These are phyloP conservation scores for Geotrypetes seraphini DNA, from an alignment of 2,797 vertebrate genomes.

Conservation along the genomic window DNA sequence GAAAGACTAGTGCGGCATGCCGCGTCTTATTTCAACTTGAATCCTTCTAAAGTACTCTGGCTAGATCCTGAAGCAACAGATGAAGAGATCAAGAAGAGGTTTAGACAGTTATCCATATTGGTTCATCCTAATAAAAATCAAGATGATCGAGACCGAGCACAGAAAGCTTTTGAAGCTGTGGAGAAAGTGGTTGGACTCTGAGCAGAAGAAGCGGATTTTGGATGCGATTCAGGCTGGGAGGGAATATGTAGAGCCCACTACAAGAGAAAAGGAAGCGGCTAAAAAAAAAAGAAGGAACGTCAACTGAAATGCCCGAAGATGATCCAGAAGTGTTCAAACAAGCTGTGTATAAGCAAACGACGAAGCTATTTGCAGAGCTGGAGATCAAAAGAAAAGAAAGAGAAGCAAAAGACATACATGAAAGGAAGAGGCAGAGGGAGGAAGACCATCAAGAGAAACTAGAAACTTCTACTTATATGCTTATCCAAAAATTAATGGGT, in stretches of 20 bases:
- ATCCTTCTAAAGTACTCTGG: constrained; percentile 95
- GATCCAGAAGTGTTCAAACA: constrained; percentile 90
- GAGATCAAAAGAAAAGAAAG: no score
- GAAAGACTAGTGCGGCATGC: constrained; percentile 88
- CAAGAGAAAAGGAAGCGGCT: constrained; percentile 92
- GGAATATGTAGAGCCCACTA: constrained; percentile 88
- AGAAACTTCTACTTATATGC: no score
- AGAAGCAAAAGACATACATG: no score
- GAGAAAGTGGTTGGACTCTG: constrained; percentile 88
- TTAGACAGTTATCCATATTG: constrained; percentile 93
- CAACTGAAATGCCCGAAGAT: constrained; percentile 76
- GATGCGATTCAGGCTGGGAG: constrained; percentile 92
- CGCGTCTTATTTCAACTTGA: constrained; percentile 91
- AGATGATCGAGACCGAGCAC: constrained; percentile 79
- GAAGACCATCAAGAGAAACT: no score
- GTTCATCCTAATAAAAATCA: constrained; percentile 98
- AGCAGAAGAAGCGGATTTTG: constrained; percentile 91
- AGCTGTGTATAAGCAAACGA: constrained; percentile 96
- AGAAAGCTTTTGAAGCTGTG: constrained; percentile 89
- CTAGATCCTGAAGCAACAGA: constrained; percentile 94
- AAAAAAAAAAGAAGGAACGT: constrained; percentile 93
- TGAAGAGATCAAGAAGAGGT: constrained; percentile 93
- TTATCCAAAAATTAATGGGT: no score
- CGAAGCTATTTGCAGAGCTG: no score
- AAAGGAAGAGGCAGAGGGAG: constrained; percentile 93